Percentiles rank a stretch among this genome's conserved stretches.
These are phyloP conservation scores for Panzeria rudis DNA, from an alignment of 2,888 invertebrate species.

Conservation along the genomic window DNA sequence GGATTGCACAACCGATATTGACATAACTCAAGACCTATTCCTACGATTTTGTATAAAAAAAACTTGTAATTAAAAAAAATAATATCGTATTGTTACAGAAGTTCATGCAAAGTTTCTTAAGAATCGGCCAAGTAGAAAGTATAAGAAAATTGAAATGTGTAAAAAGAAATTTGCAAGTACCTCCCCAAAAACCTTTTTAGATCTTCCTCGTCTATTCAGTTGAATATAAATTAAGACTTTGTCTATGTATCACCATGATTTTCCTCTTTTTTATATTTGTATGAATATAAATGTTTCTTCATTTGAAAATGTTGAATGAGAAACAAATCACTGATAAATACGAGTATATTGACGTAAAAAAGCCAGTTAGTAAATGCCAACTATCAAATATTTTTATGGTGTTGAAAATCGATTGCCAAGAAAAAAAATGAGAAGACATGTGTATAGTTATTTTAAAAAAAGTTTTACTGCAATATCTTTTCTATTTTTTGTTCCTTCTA, in stretches of 20 bases:
- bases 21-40: too few relatives aligned
- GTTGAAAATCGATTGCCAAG: conserved; percentile 56
- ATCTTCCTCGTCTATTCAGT: neutral
- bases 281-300: conserved; percentile 46
- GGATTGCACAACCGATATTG: too few relatives aligned
- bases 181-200: neutral
- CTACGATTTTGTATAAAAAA: too few relatives aligned
- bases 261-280: neutral
- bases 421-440: conserved; percentile 38
- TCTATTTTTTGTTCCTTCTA: neutral
- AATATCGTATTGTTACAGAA: too few relatives aligned
- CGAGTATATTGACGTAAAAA: conserved; percentile 7
- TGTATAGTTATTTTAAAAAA: neutral
- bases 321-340: conserved; percentile 39
- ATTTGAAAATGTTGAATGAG: conserved; percentile 32
- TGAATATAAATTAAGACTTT: conserved; percentile 9
- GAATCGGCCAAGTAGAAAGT: too few relatives aligned
- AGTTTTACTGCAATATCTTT: too few relatives aligned
- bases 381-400: conserved; percentile 14
- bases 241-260: neutral
- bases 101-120: too few relatives aligned
- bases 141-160: too few relatives aligned
- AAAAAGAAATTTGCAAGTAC: neutral
- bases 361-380: conserved; percentile 42
- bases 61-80: too few relatives aligned